These are phyloP conservation scores for Urophycis tenuis DNA, from an alignment of 2,797 vertebrate genomes.

Conservation along the genomic window DNA sequence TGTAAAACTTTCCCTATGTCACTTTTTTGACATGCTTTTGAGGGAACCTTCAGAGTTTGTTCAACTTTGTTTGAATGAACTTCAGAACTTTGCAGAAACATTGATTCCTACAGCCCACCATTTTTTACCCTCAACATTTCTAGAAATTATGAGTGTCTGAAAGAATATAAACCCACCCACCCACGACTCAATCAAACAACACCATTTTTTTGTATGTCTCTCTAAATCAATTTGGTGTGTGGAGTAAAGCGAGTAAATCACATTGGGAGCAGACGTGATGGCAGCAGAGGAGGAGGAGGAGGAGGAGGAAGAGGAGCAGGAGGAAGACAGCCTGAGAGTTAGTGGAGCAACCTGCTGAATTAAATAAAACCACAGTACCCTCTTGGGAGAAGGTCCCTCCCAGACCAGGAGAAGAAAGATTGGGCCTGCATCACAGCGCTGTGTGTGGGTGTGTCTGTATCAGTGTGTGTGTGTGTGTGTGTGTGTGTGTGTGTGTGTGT, in stretches of 20 bases:
- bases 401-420: conserved; percentile 1
- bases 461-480: not conserved
- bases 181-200: conserved; percentile 3
- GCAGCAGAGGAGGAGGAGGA: not conserved
- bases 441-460: not conserved
- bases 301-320: not conserved
- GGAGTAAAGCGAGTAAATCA: not conserved
- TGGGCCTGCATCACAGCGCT: not conserved
- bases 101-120: not conserved
- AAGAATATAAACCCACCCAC: not conserved
- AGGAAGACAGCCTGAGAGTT: conserved; percentile 2
- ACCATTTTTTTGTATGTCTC: not conserved
- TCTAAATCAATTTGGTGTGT: not conserved
- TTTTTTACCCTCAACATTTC: not conserved
- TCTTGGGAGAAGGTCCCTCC: not conserved
- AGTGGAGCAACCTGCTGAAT: conserved; percentile 2
- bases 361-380: conserved; percentile 3
- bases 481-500: too few species aligned
- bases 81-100: not conserved
- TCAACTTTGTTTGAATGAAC: not conserved
- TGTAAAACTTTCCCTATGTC: not conserved
- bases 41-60: not conserved
- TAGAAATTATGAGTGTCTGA: not conserved
- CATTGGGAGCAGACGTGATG: conserved; percentile 1
- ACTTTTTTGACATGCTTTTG: not conserved